phyloP scores from a whole-genome alignment of 2,888 invertebrate species.

The Pseudococcus jackbeardsleyi region DNA sequence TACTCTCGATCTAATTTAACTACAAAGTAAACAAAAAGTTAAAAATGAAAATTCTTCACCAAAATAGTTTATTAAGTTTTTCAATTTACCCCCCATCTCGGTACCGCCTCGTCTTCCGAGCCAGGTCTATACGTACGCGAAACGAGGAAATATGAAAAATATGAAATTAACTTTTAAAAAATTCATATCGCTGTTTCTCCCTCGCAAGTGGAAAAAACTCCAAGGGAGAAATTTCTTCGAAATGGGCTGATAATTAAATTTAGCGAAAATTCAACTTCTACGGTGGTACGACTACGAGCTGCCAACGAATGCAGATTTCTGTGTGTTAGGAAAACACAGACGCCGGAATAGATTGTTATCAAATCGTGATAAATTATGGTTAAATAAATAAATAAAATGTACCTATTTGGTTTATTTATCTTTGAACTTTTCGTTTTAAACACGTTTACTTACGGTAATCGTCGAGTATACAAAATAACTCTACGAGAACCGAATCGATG shows the following conservation, averaged over 20 bases:
- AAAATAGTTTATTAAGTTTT: conserved; percentile 50
- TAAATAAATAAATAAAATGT: conserved; percentile 1
- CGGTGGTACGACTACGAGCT: neutral
- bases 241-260: neutral
- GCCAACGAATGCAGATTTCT: neutral
- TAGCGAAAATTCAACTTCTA: neutral
- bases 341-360: neutral
- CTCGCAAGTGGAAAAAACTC: neutral
- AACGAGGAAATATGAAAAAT: neutral
- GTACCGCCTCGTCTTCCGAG: neutral
- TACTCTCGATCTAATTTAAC: conserved; percentile 16
- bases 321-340: neutral
- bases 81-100: conserved; percentile 31
- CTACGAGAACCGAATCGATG: conserved; percentile 37
- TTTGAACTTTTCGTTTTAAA: neutral
- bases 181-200: neutral
- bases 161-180: conserved; percentile 42
- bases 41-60: conserved; percentile 26
- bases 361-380: neutral
- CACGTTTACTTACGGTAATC: neutral
- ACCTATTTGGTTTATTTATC: neutral
- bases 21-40: conserved; percentile 44
- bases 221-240: neutral
- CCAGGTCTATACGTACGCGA: neutral
- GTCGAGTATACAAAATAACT: conserved; percentile 18